Base-by-base conservation (phyloP, 2,797 vertebrate genomes). In the Mus spretus region DNA sequence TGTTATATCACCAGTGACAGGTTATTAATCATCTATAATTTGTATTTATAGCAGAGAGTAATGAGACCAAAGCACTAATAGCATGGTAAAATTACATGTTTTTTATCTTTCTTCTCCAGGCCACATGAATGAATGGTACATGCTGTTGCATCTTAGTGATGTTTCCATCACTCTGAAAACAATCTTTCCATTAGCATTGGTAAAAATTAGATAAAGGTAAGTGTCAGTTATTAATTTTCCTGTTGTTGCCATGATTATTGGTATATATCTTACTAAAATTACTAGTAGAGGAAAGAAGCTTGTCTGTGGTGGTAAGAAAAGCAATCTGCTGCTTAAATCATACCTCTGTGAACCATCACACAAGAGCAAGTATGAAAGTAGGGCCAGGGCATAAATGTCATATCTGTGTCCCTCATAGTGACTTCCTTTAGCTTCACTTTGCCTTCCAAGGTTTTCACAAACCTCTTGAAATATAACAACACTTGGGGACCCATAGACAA, bases 21-120 rank as follows among this genome's bases (percentile, higher is more conserved):
- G 14, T 13, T 63, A 1, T 67, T 19, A 79, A 90, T 63, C 65
- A 53, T 31, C 7, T 17, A 24, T 20, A 14, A 20, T 44, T 22
- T 12, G 1, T 63, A 72, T 70, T 24, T 82, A 40, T 2, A 2
- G 9, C 15, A 84, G 1, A 40, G 12, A 50, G 1, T 63, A 59
- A 77, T 47, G 6, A 77, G 11, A 83, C 0, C 4, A 22, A 57
- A 67, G 3, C 1, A 22, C 1, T 2, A 67, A 0, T 2, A 77
- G 26, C 24, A 75, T 55, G 28, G 44, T 81, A 24, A 85, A 26
- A 19, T 59, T 13, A 17, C 4, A 2, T 53, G 4, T 4, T 14
- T 72, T 40, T 24, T 20, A 22, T 26, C 26, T 81, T 79, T 79
- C 14, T 47, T 47, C 70, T 84, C 20, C 34, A 59, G 17, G 14